Evolutionary conservation across 1,140 invertebrate genomes (phyloP).

Genomic region (Drosophila oshimai): DNA sequence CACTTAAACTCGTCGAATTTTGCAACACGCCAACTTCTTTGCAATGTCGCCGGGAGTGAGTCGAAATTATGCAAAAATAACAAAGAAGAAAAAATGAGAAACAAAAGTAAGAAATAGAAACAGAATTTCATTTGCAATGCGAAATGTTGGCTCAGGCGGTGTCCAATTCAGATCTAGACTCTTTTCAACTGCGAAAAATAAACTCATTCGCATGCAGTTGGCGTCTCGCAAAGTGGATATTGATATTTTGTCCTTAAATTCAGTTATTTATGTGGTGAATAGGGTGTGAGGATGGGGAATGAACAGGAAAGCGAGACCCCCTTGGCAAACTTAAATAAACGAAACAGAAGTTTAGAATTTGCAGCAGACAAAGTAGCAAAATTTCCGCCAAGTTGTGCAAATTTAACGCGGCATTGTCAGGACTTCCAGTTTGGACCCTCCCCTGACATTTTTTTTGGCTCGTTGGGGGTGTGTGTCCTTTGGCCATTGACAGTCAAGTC

Average conservation of each 20-base stretch:
- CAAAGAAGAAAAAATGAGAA: slow-evolving; percentile 35
- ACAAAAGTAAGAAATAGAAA: slow-evolving; percentile 74
- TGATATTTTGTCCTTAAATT: slow-evolving; percentile 81
- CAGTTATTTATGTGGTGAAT: slow-evolving; percentile 71
- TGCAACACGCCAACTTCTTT: slow-evolving; percentile 42
- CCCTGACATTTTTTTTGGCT: not conserved
- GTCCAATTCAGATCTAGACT: slow-evolving; percentile 19
- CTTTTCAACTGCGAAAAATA: not conserved
- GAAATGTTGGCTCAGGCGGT: slow-evolving; percentile 57
- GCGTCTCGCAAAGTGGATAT: slow-evolving; percentile 73
- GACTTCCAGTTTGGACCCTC: slow-evolving; percentile 10
- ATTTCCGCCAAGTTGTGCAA: slow-evolving; percentile 67
- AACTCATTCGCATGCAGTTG: slow-evolving; percentile 75
- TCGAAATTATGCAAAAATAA: slow-evolving; percentile 75
- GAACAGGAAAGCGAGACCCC: slow-evolving; percentile 3
- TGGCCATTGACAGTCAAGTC: slow-evolving; percentile 75
- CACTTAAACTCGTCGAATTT: slow-evolving; percentile 18
- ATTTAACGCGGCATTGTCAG: slow-evolving; percentile 75
- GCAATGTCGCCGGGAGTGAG: slow-evolving; percentile 63
- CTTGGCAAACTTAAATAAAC: slow-evolving; percentile 29
- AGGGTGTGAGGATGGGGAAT: not conserved
- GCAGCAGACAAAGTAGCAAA: slow-evolving; percentile 30
- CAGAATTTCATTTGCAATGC: slow-evolving; percentile 71
- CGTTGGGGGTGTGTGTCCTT: slow-evolving; percentile 27
- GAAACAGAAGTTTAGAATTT: slow-evolving; percentile 73